Conservation (phyloP, 2,888 invertebrate genomes). For the Dilophus febrilis region DNA sequence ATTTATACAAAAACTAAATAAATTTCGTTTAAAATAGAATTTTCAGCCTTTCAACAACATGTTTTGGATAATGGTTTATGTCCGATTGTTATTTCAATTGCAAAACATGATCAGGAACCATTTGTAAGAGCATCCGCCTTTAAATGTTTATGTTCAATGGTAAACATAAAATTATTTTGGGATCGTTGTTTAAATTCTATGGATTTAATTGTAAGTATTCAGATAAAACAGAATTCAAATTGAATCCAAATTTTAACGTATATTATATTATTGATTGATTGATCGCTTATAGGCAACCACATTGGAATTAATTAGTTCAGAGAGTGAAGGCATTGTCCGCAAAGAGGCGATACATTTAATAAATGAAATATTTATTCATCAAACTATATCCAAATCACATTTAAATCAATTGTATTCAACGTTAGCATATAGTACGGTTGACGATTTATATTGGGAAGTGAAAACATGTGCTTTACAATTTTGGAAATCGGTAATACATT, state of each 20-base stretch:
- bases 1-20: too few species aligned
- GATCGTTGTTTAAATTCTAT: conserved; percentile 38
- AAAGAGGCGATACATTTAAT: conserved; percentile 52
- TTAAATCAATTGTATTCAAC: conserved; percentile 41
- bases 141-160: conserved; percentile 49
- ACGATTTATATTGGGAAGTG: conserved; percentile 71
- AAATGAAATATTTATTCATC: conserved; percentile 45
- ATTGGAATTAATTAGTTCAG: conserved; percentile 40
- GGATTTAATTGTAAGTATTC: conserved; percentile 38
- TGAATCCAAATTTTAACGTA: too few species aligned
- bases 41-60: conserved; percentile 58
- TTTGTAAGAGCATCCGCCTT: conserved; percentile 64
- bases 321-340: conserved; percentile 61
- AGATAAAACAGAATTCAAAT: too few species aligned
- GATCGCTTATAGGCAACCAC: conserved; percentile 30
- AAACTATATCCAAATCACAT: conserved; percentile 37
- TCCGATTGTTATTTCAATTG: conserved; percentile 44
- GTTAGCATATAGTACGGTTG: conserved; percentile 46
- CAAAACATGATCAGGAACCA: conserved; percentile 48
- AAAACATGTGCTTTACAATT: conserved; percentile 52
- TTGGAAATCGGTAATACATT: conserved; percentile 51
- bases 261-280: too few species aligned
- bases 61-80: conserved; percentile 46
- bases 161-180: conserved; percentile 49
- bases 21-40: too few species aligned